Base-by-base conservation (phyloP, 2,113 vertebrate species). In the Paedocypris sp. region DNA sequence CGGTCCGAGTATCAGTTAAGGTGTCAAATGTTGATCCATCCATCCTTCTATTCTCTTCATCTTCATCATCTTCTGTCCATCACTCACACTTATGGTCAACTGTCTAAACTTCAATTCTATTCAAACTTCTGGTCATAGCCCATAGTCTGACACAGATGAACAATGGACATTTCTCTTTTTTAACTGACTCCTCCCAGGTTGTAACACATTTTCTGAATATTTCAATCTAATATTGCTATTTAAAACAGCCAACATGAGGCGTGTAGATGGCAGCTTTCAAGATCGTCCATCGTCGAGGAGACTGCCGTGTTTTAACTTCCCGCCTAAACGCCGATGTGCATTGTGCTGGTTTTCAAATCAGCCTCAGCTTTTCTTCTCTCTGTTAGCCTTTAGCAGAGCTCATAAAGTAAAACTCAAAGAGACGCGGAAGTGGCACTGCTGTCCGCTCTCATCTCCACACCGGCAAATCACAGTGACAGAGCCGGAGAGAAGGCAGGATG, bases 361-460 rank as follows among this genome's bases (percentile, higher is more conserved):
- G 35, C 22, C 41, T 50, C 60, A 16, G 39, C 23, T 50, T 42
- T 53, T 36, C 57, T 36, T 38, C 25, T 54, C 43, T 42, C 50
- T 16, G 46, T 45, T 62, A 56, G 36, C 7, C 32, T 62, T 57
- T 48, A 51, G 51, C 58, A 33, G 45, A 62, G 54, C 63, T 51
- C 51, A 66, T 66, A 58, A 66, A 62, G 68, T 66, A 50, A 66
- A 66, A 70, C 63, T 54, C 46, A 31, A 66, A 62, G 62, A 70
- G 68, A 70, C 68, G 62, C 51, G 26, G 45, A 66, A 70, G 68
- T 58, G 58, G 63, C 45, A 58, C 58, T 64, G 62, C 68, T 70
- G 68, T 70, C 68, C 62, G 25, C 48, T 57, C 59, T 64, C 25
- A 73, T 71, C 67, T 65, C 33, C 57, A 68, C 60, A 66, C 61